Evolutionary conservation across 2,113 vertebrate species (phyloP).

Genomic region (Naja naja): DNA sequence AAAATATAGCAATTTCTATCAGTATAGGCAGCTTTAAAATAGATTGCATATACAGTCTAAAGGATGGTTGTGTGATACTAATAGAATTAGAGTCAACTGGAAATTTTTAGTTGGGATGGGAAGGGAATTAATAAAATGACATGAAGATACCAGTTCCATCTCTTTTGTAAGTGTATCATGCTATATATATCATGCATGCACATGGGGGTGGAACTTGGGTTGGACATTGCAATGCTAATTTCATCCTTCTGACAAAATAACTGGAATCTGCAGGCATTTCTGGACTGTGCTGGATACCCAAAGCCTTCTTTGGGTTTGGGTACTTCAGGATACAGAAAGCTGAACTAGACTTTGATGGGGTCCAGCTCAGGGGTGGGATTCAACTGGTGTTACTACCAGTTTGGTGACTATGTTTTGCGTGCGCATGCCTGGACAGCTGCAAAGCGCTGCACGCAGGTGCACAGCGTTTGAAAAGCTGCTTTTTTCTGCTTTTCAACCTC

Average conservation of each 20-base stretch:
- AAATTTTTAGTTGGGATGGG: not conserved
- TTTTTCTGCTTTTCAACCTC: too few relatives aligned
- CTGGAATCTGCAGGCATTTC: not conserved
- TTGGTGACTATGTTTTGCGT: too few relatives aligned
- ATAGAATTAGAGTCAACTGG: not conserved
- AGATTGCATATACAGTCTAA: not conserved
- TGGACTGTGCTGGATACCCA: not conserved
- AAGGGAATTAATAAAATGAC: not conserved
- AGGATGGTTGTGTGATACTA: not conserved
- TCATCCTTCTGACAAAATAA: not conserved
- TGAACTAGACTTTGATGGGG: not conserved
- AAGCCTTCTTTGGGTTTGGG: not conserved
- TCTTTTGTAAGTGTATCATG: not conserved
- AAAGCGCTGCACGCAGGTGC: too few relatives aligned
- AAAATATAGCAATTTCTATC: not conserved
- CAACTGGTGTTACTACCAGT: too few relatives aligned
- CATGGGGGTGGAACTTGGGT: not conserved
- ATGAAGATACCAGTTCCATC: not conserved
- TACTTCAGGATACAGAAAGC: not conserved
- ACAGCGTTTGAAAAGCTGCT: too few relatives aligned
- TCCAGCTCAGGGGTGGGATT: not conserved
- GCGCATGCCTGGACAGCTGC: too few relatives aligned
- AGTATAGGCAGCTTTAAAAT: not conserved
- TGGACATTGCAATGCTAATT: not conserved
- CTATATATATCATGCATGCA: not conserved